These are phyloP conservation scores for Ormyrus pomaceus DNA, from an alignment of 2,888 invertebrate genomes.

Conservation along the genomic window DNA sequence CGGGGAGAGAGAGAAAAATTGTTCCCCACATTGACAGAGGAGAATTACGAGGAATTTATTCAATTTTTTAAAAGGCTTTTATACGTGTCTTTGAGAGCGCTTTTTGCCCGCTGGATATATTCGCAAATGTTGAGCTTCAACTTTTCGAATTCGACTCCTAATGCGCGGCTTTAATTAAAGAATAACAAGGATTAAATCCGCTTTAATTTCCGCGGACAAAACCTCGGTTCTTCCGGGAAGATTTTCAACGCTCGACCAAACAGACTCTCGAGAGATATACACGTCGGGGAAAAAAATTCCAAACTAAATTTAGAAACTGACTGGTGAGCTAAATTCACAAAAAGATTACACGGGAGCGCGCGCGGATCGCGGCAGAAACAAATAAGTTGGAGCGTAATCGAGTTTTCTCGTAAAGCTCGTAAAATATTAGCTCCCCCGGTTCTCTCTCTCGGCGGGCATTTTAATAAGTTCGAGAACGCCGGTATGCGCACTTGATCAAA, in stretches of 20 bases:
- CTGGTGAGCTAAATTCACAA: too few species aligned
- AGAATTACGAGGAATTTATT: constrained; percentile 40
- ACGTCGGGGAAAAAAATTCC: too few species aligned
- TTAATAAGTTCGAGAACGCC: constrained; percentile 12
- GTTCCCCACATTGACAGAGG: constrained; percentile 20
- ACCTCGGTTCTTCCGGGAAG: too few species aligned
- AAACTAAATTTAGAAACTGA: neutral
- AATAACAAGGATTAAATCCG: too few species aligned
- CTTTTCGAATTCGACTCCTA: constrained; percentile 2
- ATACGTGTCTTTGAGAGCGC: constrained; percentile 4
- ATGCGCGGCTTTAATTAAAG: too few species aligned
- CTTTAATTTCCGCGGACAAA: too few species aligned
- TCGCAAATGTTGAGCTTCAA: constrained; percentile 5
- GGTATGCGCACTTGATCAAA: neutral
- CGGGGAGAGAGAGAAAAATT: constrained; percentile 14
- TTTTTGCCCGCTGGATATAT: neutral
- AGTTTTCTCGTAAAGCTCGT: constrained; percentile 18
- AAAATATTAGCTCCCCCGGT: neutral
- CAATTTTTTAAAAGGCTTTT: constrained; percentile 31
- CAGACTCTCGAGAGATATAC: too few species aligned
- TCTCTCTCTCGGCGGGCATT: neutral
- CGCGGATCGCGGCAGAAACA: neutral
- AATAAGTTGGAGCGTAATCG: neutral
- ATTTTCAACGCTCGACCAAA: too few species aligned
- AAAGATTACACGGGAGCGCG: neutral